These are phyloP conservation scores for Urocynchramus pylzowi DNA, from an alignment of 2,113 vertebrate species.

Conservation along the genomic window DNA sequence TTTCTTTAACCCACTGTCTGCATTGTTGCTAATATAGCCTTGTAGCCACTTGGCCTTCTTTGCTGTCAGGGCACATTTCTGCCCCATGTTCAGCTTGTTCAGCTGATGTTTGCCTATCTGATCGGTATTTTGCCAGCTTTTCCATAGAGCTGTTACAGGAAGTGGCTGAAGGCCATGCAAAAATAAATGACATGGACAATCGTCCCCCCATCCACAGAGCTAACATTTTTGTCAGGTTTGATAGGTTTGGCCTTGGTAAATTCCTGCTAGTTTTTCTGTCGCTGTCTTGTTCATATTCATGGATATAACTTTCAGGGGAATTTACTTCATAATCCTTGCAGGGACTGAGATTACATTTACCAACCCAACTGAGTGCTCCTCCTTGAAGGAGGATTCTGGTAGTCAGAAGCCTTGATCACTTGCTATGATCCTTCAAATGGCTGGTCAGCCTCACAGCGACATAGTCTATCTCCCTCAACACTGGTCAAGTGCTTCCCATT, in stretches of 20 bases:
- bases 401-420: background rate
- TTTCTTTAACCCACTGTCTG: background rate
- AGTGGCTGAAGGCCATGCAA: background rate
- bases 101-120: background rate
- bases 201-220: background rate
- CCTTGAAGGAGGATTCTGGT: background rate
- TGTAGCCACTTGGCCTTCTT: background rate
- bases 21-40: background rate
- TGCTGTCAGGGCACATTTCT: background rate
- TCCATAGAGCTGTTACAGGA: rapidly evolving
- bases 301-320: background rate
- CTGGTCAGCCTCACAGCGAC: background rate
- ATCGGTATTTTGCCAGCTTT: background rate
- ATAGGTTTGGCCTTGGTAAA: background rate
- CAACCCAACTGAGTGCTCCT: background rate
- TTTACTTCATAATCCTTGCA: background rate
- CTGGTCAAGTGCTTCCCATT: background rate
- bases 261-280: background rate
- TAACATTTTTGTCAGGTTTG: background rate
- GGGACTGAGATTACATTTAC: background rate
- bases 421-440: background rate
- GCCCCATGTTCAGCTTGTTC: background rate
- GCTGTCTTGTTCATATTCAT: rapidly evolving
- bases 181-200: background rate
- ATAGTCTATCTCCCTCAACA: background rate